phyloP scores from a whole-genome alignment of 2,113 vertebrate species.

The Tympanuchus pallidicinctus region DNA sequence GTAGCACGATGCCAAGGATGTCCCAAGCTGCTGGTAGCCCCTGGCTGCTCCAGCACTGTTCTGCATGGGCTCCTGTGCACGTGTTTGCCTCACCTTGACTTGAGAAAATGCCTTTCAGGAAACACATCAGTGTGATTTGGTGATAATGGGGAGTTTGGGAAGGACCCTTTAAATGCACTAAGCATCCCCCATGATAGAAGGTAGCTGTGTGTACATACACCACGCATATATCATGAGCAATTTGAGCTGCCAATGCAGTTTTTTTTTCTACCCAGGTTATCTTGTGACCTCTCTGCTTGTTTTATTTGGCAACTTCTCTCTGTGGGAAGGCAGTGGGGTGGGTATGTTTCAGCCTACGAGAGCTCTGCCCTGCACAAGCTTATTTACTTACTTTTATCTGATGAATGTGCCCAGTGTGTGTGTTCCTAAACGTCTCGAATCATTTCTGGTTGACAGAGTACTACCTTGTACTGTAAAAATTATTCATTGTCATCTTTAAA shows the following conservation, averaged over 20 bases:
- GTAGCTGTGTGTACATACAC: not conserved
- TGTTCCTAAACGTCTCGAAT: not conserved
- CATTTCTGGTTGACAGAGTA: not conserved
- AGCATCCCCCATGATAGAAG: not conserved
- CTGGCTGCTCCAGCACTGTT: rapidly evolving
- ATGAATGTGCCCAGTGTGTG: not conserved
- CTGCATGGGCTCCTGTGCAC: rapidly evolving
- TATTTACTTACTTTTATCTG: constrained; percentile 1
- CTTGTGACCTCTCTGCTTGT: constrained; percentile 21
- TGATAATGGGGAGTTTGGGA: rapidly evolving
- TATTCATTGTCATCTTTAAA: not conserved
- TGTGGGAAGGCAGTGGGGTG: not conserved
- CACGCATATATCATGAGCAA: rapidly evolving
- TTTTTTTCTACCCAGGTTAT: not conserved
- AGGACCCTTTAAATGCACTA: rapidly evolving
- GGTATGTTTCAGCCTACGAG: constrained; percentile 7
- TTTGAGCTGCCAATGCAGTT: not conserved
- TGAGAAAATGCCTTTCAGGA: not conserved
- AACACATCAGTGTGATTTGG: rapidly evolving
- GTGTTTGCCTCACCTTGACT: rapidly evolving
- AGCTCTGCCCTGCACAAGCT: not conserved
- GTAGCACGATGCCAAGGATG: rapidly evolving
- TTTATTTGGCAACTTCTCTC: constrained; percentile 27
- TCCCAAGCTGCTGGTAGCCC: not conserved
- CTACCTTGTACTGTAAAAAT: not conserved